These are phyloP conservation scores for Forbesichthys papilliferus DNA, from an alignment of 2,113 vertebrate genomes.

Conservation along the genomic window DNA sequence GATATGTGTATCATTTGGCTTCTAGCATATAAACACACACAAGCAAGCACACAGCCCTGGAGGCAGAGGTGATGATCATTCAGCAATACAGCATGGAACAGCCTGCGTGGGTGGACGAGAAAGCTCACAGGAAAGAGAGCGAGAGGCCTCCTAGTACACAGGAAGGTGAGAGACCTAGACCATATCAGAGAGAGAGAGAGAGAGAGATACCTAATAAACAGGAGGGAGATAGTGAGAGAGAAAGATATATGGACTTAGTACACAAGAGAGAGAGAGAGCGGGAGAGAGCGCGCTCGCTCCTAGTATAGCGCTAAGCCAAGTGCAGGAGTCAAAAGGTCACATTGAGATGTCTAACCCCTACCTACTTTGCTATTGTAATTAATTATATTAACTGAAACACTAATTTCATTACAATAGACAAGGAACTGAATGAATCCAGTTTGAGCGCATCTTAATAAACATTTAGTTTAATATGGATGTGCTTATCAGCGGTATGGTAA, in stretches of 20 bases:
- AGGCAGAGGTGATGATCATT: constrained; percentile 31
- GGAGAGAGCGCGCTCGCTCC: background rate
- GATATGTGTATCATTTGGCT: constrained; percentile 1
- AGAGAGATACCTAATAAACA: background rate
- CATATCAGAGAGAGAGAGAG: background rate
- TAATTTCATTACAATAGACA: constrained; percentile 9
- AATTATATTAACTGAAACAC: background rate
- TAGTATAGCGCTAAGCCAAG: background rate
- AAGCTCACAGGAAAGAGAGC: background rate
- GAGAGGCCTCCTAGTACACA: too few species aligned
- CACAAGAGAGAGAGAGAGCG: constrained; percentile 5
- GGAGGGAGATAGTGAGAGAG: constrained; percentile 1
- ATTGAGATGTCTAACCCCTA: too few species aligned
- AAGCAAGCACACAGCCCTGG: constrained; percentile 1
- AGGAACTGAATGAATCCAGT: background rate
- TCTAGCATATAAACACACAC: constrained; percentile 7
- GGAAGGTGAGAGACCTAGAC: too few species aligned
- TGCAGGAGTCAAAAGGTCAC: too few species aligned
- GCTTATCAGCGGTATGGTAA: background rate
- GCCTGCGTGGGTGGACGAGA: constrained; percentile 32
- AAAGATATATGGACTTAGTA: constrained; percentile 10
- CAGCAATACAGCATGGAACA: constrained; percentile 1
- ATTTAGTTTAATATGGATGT: too few species aligned
- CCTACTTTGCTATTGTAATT: too few species aligned
- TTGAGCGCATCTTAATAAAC: background rate